phyloP scores from a whole-genome alignment of 1,140 invertebrate species.

The Aporrectodea caliginosa region DNA sequence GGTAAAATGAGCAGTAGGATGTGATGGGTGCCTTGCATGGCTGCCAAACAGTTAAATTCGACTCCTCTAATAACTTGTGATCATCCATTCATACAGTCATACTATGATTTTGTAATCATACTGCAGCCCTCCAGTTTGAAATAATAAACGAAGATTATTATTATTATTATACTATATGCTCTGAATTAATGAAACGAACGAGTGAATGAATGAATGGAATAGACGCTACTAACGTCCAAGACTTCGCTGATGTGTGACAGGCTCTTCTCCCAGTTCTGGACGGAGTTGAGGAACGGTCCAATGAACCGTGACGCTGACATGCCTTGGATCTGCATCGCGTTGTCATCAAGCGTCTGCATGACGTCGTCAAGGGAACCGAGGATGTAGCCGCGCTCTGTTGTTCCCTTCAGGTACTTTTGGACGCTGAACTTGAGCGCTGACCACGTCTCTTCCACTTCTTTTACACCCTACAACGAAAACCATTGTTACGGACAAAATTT shows the following conservation, averaged over 20 bases:
- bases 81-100: too few relatives aligned
- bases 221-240: slow-evolving; percentile 66
- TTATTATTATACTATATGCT: too few relatives aligned
- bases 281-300: slow-evolving; percentile 73
- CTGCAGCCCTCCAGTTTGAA: too few relatives aligned
- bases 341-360: slow-evolving; percentile 75
- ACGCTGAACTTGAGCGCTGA: slow-evolving; percentile 69
- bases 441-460: slow-evolving; percentile 70
- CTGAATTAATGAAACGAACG: too few relatives aligned
- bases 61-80: too few relatives aligned
- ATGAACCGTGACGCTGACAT: slow-evolving; percentile 86
- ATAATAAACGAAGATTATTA: too few relatives aligned
- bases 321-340: slow-evolving; percentile 80
- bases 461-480: slow-evolving; percentile 61
- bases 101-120: too few relatives aligned
- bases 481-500: slow-evolving; percentile 5
- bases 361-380: slow-evolving; percentile 78
- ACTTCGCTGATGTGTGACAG: slow-evolving; percentile 77
- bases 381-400: slow-evolving; percentile 66
- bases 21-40: too few relatives aligned
- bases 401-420: slow-evolving; percentile 55
- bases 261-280: slow-evolving; percentile 78
- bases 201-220: too few relatives aligned
- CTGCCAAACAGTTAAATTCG: too few relatives aligned
- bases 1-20: too few relatives aligned